A percentile compares a stretch with the other conserved stretches of the same genome.
Evolutionary conservation across 2,113 vertebrate genomes (phyloP).

Genomic region (Lophius piscatorius): DNA sequence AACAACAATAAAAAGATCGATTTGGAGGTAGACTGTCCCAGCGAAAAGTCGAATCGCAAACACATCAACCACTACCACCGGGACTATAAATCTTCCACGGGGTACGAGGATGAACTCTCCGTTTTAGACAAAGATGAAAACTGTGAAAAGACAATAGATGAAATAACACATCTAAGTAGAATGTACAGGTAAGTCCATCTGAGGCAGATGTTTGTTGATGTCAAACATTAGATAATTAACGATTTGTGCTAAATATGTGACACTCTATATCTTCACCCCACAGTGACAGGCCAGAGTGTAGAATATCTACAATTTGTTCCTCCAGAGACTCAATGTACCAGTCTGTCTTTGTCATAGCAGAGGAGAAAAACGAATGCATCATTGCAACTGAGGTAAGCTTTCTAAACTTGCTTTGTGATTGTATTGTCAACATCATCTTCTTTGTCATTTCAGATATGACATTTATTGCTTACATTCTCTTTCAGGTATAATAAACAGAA

Average conservation of each 20-base stretch:
- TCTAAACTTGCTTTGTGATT: background rate
- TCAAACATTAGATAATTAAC: background rate
- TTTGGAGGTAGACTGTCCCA: slow-evolving; percentile 89
- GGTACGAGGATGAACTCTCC: slow-evolving; percentile 85
- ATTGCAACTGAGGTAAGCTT: slow-evolving; percentile 95
- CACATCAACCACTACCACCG: slow-evolving; percentile 90
- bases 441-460: slow-evolving; percentile 2
- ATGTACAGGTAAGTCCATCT: slow-evolving; percentile 86
- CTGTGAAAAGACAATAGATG: slow-evolving; percentile 91
- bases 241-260: slow-evolving; percentile 11
- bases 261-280: slow-evolving; percentile 31
- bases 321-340: slow-evolving; percentile 96
- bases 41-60: slow-evolving; percentile 94
- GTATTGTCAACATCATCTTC: background rate
- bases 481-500: slow-evolving; percentile 79
- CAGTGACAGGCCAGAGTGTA: slow-evolving; percentile 95
- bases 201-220: background rate
- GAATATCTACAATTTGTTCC: slow-evolving; percentile 97
- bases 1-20: slow-evolving; percentile 96
- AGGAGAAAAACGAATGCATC: slow-evolving; percentile 96
- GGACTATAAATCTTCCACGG: slow-evolving; percentile 91
- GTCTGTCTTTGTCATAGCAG: slow-evolving; percentile 94
- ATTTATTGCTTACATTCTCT: slow-evolving; percentile 10
- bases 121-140: slow-evolving; percentile 89
- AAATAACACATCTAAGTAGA: slow-evolving; percentile 87